Evolutionary conservation across 2,888 invertebrate species (phyloP).

Genomic region (Nomada hirtipes): DNA sequence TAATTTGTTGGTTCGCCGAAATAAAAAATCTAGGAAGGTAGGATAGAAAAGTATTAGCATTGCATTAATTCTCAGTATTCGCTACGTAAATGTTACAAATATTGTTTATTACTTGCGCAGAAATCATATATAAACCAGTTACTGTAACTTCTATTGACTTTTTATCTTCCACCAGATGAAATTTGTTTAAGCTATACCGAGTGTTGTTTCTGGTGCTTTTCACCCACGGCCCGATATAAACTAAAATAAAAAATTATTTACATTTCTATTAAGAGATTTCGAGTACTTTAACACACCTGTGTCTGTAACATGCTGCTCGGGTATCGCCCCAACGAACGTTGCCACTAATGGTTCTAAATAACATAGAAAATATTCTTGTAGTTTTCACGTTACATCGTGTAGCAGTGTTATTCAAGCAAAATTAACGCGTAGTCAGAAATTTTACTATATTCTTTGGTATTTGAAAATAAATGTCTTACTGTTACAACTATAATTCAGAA

Average conservation of each 20-base stretch:
- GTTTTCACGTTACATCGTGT: neutral
- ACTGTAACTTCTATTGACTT: slow-evolving; percentile 80
- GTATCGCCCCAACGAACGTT: slow-evolving; percentile 79
- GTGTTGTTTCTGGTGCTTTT: slow-evolving; percentile 76
- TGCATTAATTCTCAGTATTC: neutral
- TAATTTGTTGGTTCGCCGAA: slow-evolving; percentile 76
- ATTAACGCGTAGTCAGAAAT: neutral
- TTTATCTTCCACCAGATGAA: slow-evolving; percentile 80
- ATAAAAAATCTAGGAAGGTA: slow-evolving; percentile 76
- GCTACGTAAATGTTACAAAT: neutral
- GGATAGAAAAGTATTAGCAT: neutral
- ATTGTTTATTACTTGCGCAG: slow-evolving; percentile 78
- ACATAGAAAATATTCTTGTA: neutral
- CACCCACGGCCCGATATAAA: slow-evolving; percentile 80
- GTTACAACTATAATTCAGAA: neutral
- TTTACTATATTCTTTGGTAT: neutral
- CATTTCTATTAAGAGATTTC: neutral
- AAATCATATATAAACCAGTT: slow-evolving; percentile 81
- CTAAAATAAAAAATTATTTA: slow-evolving; percentile 53
- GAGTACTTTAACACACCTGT: slow-evolving; percentile 69
- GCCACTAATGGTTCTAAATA: slow-evolving; percentile 76
- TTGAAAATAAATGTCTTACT: neutral
- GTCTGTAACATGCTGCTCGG: slow-evolving; percentile 79
- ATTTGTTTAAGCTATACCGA: slow-evolving; percentile 78
- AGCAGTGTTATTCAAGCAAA: neutral